These are phyloP conservation scores for Beroe ovata DNA, from an alignment of 37 sponge, comb jelly and placozoan genomes.

Conservation along the genomic window DNA sequence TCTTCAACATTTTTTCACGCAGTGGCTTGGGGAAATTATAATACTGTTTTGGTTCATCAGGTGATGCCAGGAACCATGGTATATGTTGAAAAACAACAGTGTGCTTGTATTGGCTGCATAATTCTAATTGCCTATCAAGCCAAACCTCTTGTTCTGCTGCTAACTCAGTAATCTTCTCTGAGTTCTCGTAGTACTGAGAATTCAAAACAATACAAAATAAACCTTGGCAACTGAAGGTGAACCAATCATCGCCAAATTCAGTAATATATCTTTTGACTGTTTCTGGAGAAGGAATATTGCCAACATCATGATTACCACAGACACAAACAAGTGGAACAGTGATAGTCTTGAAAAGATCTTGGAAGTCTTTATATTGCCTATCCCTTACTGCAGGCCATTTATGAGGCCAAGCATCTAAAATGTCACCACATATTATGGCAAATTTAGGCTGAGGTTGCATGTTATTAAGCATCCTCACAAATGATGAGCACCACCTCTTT, in stretches of 20 bases:
- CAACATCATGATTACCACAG: slow-evolving; percentile 67
- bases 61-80: slow-evolving; percentile 29
- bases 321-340: slow-evolving; percentile 50
- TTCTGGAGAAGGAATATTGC: slow-evolving; percentile 34
- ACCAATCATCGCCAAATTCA: slow-evolving; percentile 68
- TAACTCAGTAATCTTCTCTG: background rate
- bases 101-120: slow-evolving; percentile 26
- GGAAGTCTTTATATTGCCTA: slow-evolving; percentile 33
- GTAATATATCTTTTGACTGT: slow-evolving; percentile 9
- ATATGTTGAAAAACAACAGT: slow-evolving; percentile 64
- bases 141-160: slow-evolving; percentile 41
- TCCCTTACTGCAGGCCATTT: slow-evolving; percentile 11
- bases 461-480: slow-evolving; percentile 46
- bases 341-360: background rate
- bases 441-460: slow-evolving; percentile 31
- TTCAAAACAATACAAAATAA: slow-evolving; percentile 53
- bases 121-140: slow-evolving; percentile 42
- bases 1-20: background rate
- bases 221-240: slow-evolving; percentile 30
- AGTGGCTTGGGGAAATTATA: background rate
- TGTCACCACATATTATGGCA: slow-evolving; percentile 65
- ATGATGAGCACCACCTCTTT: slow-evolving; percentile 31
- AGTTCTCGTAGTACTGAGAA: slow-evolving; percentile 56
- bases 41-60: slow-evolving; percentile 24
- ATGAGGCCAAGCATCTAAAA: slow-evolving; percentile 59